phyloP scores from a whole-genome alignment of 1,140 invertebrate genomes.

The Bombus confusus region DNA sequence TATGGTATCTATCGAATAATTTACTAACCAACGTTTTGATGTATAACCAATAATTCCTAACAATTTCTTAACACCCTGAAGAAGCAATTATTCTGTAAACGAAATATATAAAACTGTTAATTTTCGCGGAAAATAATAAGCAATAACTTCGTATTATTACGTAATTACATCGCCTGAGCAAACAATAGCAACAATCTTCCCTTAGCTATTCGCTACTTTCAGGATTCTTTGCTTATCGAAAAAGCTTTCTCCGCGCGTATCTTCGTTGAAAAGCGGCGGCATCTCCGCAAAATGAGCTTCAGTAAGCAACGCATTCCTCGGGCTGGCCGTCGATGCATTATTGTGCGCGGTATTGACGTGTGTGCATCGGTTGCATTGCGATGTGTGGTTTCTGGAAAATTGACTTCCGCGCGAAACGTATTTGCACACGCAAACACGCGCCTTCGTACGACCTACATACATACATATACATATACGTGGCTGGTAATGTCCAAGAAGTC shows the following conservation, averaged over 20 bases:
- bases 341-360: constrained; percentile 5
- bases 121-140: background rate
- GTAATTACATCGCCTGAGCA: background rate
- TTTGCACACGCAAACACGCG: constrained; percentile 23
- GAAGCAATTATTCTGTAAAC: background rate
- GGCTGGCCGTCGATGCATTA: background rate
- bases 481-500: constrained; percentile 11
- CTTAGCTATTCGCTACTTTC: background rate
- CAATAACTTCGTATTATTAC: background rate
- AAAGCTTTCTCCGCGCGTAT: background rate
- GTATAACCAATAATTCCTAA: too few relatives aligned
- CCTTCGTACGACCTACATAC: constrained; percentile 35
- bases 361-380: background rate
- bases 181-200: background rate
- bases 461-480: too few relatives aligned
- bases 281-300: background rate
- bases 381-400: constrained; percentile 23
- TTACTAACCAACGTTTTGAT: too few relatives aligned
- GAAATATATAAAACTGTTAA: background rate
- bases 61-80: too few relatives aligned
- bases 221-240: background rate
- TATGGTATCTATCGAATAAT: too few relatives aligned
- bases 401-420: constrained; percentile 16
- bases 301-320: background rate
- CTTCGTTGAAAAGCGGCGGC: background rate